Base-by-base conservation (phyloP, 2,888 invertebrate species). In the Pammene fasciana region DNA sequence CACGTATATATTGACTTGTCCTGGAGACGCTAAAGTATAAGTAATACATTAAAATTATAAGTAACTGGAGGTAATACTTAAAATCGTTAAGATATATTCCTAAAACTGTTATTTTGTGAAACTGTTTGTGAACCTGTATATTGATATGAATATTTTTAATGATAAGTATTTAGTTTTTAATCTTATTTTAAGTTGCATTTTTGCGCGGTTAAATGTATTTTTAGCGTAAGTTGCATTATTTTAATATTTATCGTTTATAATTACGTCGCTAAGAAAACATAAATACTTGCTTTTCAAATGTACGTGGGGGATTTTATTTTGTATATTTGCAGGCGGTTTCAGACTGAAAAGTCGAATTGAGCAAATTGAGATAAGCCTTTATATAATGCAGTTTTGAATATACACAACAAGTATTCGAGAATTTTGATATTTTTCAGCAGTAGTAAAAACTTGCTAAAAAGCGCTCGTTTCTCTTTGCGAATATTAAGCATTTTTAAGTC, bases 41-140 rank as follows among this genome's bases (percentile, higher is more conserved):
- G 70, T 65, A 65, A 82, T 83, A 84, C 79, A 79, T 83, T 85
- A 83, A 79, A 82, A 77, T 72, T 75, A 73, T 76, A 82, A 85
- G 83, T 83, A 88, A 82, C 82, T 86, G 87, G 87, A 90, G 88
- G 87, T 90, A 91, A 92, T 91, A 92, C 91, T 91, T 89, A 90
- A 76, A 64, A 81, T 82, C 80, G 83, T 81, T 84, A 84, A 87
- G 87, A 86, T 86, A 87, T 73, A 74, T 75, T 77, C 79, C 75
- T 78, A 79, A 75, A 76, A 74, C 76, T 75, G 74, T 79, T 80
- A 71, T 78, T 86, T 87, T 88, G 87, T 88, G 87, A 86, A 86
- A 75, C 72, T 68, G 78, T 88, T 90, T 92, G 90, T 91, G 91
- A 90, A 88, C 86, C 76, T 83, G 80, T 77, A 65, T 73, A 56